These are phyloP conservation scores for Protophormia terraenovae DNA, from an alignment of 2,888 invertebrate genomes.

Conservation along the genomic window DNA sequence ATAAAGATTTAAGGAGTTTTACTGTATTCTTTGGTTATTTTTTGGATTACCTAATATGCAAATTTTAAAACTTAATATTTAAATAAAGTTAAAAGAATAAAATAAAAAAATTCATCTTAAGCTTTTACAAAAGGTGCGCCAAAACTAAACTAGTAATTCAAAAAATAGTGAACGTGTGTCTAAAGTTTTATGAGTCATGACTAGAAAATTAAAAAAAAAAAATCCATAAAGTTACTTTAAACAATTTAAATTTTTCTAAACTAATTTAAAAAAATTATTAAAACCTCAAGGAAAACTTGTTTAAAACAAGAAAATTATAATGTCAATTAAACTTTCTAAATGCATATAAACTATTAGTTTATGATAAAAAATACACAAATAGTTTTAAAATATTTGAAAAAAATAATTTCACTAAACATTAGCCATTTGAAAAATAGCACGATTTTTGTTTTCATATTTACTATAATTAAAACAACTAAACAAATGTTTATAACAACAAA, in stretches of 20 bases:
- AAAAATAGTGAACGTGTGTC: neutral
- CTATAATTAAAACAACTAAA: neutral
- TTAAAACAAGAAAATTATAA: neutral
- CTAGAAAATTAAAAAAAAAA: neutral
- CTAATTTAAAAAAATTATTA: neutral
- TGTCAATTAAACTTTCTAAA: constrained; percentile 25
- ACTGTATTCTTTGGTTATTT: no score
- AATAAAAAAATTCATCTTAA: neutral
- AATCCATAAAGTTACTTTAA: neutral
- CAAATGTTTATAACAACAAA: neutral
- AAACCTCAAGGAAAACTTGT: constrained; percentile 25
- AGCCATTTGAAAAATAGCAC: neutral
- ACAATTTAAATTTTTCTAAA: neutral
- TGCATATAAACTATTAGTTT: neutral
- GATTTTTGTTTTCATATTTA: neutral
- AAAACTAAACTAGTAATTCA: neutral
- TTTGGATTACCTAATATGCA: no score
- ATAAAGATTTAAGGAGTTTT: no score
- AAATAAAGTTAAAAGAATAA: neutral
- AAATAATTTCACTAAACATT: neutral
- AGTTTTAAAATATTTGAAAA: neutral
- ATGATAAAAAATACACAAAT: neutral
- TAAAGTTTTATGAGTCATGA: neutral
- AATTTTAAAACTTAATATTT: neutral
- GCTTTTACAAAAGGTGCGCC: neutral